phyloP scores from a whole-genome alignment of 2,888 invertebrate species.

The Protophormia terraenovae region DNA sequence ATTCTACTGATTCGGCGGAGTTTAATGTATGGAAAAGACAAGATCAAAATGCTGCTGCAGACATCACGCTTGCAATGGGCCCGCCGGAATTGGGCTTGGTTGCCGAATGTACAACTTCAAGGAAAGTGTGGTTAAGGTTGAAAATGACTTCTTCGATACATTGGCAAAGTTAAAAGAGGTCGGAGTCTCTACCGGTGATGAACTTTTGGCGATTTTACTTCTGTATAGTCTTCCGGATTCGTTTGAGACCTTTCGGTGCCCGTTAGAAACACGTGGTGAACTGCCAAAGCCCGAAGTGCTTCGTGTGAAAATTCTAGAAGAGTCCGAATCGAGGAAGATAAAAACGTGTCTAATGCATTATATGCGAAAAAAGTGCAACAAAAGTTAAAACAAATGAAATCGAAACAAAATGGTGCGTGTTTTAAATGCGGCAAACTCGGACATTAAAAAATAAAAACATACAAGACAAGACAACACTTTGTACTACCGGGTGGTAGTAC shows the following conservation, averaged over 20 bases:
- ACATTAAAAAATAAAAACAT: constrained; percentile 18
- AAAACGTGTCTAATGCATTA: constrained; percentile 42
- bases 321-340: constrained; percentile 58
- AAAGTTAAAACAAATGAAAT: constrained; percentile 3
- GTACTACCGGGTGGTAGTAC: not conserved
- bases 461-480: too few relatives aligned
- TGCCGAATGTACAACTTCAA: constrained; percentile 72
- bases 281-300: constrained; percentile 65
- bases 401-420: constrained; percentile 15
- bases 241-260: constrained; percentile 76
- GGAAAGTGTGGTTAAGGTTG: constrained; percentile 77
- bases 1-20: not conserved
- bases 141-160: constrained; percentile 75
- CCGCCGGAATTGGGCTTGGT: constrained; percentile 74
- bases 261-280: constrained; percentile 76
- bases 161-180: constrained; percentile 76
- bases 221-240: constrained; percentile 74
- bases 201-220: constrained; percentile 74
- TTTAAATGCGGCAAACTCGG: constrained; percentile 49
- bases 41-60: constrained; percentile 68
- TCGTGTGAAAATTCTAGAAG: constrained; percentile 68
- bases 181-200: constrained; percentile 72
- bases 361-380: constrained; percentile 36
- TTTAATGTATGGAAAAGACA: constrained; percentile 38
- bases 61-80: constrained; percentile 67